Conservation (phyloP, 2,113 vertebrate genomes). For the Nycticryphes semicollaris region DNA sequence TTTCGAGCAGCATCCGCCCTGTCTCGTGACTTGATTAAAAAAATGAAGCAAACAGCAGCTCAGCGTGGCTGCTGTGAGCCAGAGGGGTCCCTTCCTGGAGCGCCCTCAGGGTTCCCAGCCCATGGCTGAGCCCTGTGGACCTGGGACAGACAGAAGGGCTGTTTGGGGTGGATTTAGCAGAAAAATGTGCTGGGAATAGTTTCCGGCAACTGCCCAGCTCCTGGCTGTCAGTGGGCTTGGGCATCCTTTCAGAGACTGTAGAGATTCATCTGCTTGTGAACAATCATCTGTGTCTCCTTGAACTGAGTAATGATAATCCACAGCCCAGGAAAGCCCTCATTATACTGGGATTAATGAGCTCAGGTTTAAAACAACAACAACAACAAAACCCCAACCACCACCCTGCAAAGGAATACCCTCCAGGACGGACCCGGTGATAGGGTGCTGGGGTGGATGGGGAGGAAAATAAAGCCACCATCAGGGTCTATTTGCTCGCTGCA, state of each 20-base stretch:
- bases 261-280: not conserved
- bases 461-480: not conserved
- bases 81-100: not conserved
- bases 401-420: not conserved
- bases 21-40: constrained; percentile 36
- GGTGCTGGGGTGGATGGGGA: not conserved
- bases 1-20: not conserved
- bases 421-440: not conserved
- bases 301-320: not conserved
- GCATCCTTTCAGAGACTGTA: not conserved
- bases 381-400: not conserved
- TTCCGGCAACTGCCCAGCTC: not conserved
- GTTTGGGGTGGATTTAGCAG: not conserved
- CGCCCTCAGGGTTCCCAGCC: not conserved
- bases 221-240: not conserved
- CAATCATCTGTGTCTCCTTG: not conserved
- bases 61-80: not conserved
- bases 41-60: not conserved
- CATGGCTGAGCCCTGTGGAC: rapidly evolving
- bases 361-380: not conserved
- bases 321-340: not conserved
- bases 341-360: not conserved
- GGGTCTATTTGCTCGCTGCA: not conserved
- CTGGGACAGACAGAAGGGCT: not conserved
- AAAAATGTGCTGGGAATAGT: not conserved